Percentiles rank a stretch among this genome's conserved stretches.
Evolutionary conservation across 1,140 invertebrate genomes (phyloP).

Genomic region (Sarcophaga peregrina): DNA sequence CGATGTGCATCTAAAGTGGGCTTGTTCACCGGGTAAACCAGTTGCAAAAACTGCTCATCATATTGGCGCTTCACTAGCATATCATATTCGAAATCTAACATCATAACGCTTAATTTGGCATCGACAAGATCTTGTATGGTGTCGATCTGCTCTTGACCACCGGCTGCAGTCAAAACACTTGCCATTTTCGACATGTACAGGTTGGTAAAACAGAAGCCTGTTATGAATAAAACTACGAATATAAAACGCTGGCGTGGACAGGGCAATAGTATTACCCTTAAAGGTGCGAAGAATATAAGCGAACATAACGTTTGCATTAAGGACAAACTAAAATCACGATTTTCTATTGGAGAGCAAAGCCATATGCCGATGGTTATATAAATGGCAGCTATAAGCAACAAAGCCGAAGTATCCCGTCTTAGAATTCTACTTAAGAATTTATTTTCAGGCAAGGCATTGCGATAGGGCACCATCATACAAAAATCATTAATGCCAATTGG

Average conservation of each 20-base stretch:
- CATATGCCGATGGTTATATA: conserved; percentile 56
- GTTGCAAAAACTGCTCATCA: conserved; percentile 18
- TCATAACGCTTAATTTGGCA: conserved; percentile 37
- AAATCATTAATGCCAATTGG: conserved; percentile 63
- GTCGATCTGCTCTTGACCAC: conserved; percentile 31
- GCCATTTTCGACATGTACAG: conserved; percentile 60
- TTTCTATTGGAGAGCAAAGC: conserved; percentile 51
- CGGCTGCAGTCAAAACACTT: conserved; percentile 55
- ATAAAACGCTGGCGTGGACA: conserved; percentile 53
- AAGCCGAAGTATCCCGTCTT: conserved; percentile 52
- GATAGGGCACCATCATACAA: conserved; percentile 60
- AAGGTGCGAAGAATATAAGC: conserved; percentile 51
- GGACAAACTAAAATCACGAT: conserved; percentile 52
- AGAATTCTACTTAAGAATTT: conserved; percentile 53
- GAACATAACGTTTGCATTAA: conserved; percentile 56
- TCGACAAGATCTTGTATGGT: conserved; percentile 35
- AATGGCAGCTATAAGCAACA: conserved; percentile 46
- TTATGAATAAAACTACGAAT: conserved; percentile 51
- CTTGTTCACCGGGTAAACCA: conserved; percentile 2
- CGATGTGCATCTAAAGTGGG: conserved; percentile 47
- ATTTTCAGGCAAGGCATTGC: conserved; percentile 51
- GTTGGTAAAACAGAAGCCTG: conserved; percentile 55
- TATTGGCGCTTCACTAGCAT: background rate
- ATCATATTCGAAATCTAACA: conserved; percentile 38
- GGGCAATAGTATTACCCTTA: conserved; percentile 44